phyloP scores from a whole-genome alignment of 2,888 invertebrate genomes.

The Cheilosia grossa region DNA sequence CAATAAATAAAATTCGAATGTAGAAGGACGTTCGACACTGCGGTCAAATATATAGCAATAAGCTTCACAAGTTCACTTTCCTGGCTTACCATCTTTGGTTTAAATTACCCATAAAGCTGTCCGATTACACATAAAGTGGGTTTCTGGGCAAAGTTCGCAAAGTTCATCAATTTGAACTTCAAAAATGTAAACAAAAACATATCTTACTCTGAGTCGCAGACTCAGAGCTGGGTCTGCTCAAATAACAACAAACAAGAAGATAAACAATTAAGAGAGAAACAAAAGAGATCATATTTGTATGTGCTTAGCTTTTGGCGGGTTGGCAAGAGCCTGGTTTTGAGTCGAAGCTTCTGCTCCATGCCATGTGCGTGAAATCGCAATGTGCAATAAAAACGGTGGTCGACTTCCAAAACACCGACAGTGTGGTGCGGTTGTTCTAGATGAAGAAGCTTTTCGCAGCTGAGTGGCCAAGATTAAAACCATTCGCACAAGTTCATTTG shows the following conservation, averaged over 20 bases:
- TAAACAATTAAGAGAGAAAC: constrained; percentile 39
- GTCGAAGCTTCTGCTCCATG: constrained; percentile 14
- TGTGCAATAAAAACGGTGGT: constrained; percentile 54
- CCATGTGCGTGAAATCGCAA: not conserved
- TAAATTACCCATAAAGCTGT: not conserved
- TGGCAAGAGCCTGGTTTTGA: constrained; percentile 11
- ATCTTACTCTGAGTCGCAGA: too few relatives aligned
- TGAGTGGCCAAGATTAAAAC: not conserved
- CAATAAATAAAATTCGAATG: too few relatives aligned
- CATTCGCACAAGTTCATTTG: not conserved
- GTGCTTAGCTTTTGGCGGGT: constrained; percentile 12
- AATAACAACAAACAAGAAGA: not conserved
- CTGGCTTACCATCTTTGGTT: not conserved
- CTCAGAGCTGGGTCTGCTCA: not conserved
- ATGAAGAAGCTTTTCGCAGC: constrained; percentile 22
- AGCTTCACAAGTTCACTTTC: too few relatives aligned
- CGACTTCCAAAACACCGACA: constrained; percentile 19
- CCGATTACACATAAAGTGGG: not conserved
- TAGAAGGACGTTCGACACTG: too few relatives aligned
- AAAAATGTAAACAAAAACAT: too few relatives aligned
- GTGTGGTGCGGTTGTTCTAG: constrained; percentile 52
- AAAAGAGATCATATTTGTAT: constrained; percentile 36
- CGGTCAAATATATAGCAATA: too few relatives aligned
- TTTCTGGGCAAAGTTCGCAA: not conserved
- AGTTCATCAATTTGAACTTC: too few relatives aligned